These are phyloP conservation scores for Theodoxus fluviatilis DNA, from an alignment of 2,888 invertebrate genomes.

Conservation along the genomic window DNA sequence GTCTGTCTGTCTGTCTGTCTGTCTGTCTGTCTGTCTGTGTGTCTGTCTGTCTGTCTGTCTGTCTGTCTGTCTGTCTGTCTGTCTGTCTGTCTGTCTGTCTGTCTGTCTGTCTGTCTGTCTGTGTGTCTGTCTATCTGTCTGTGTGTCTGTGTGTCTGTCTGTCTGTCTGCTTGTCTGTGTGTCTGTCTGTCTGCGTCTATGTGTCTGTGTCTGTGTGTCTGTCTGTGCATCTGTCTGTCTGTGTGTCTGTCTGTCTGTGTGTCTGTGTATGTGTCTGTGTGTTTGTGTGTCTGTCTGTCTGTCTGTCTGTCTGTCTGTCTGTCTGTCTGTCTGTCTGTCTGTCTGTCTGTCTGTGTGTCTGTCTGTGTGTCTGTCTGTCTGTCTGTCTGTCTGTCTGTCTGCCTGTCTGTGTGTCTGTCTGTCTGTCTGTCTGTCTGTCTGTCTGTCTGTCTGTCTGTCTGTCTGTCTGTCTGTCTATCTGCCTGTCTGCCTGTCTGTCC, in stretches of 20 bases:
- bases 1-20: not conserved
- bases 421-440: not conserved
- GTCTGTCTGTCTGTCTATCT: slow-evolving; percentile 21
- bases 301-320: slow-evolving; percentile 1
- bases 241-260: not conserved
- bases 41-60: slow-evolving; percentile 21
- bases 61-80: not conserved
- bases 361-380: not conserved
- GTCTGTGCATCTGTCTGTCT: not conserved
- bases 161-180: not conserved
- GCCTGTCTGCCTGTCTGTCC: not conserved
- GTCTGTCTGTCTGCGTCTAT: not conserved
- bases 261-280: not conserved
- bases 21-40: slow-evolving; percentile 14
- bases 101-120: slow-evolving; percentile 6
- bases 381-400: slow-evolving; percentile 2
- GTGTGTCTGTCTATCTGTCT: not conserved
- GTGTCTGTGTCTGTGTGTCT: not conserved
- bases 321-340: slow-evolving; percentile 11
- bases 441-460: slow-evolving; percentile 13
- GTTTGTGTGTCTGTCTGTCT: not conserved
- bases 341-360: not conserved
- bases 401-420: slow-evolving; percentile 18
- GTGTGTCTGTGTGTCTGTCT: slow-evolving; percentile 12
- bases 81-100: no score